Evolutionary conservation across 2,113 vertebrate species (phyloP), one percentile per base, ranked within the genome.

Genomic region (Nothocercus julius): DNA sequence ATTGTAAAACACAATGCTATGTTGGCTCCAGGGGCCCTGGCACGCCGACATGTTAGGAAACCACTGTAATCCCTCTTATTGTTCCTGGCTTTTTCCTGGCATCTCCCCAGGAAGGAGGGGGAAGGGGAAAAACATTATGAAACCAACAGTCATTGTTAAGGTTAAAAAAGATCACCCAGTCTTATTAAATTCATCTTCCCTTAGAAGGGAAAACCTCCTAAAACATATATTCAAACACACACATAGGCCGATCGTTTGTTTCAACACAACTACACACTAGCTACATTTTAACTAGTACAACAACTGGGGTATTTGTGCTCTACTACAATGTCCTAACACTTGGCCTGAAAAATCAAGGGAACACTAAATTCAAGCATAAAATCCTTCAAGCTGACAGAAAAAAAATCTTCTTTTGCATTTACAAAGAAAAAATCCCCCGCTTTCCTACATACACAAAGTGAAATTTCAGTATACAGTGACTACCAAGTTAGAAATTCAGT

Each of bases 1-100:
- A 5, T 10, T 24, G 28, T 30, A 44, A 44, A 44, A 44, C 44
- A 44, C 44, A 44, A 44, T 44, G 45, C 76, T 8, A 11, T 20
- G 27, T 20, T 5, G 3, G 30, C 68, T 8, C n/a, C 0, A 0
- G 51, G 28, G 49, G 67, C 32, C 21, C 63, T 6, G 36, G 84
- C 4, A 6, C 74, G 51, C 68, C 20, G 75, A 70, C 16, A 24
- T 2, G 47, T 79, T 45, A 56, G 82, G 92, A 84, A 97, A 66
- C 38, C 66, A 84, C 72, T 34, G 73, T 84, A 95, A 95, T 91
- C 88, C 80, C 88, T 73, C n/a, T 69, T 49, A 58, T 59, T 34
- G 25, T 40, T 88, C 34, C 45, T 45, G 49, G 69, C 38, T 69
- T 72, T 83, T 89, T 82, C 92, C 80, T 90, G 94, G 95, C 94